Base-by-base conservation (phyloP, 2,797 vertebrate genomes). In the Garrulus glandarius region DNA sequence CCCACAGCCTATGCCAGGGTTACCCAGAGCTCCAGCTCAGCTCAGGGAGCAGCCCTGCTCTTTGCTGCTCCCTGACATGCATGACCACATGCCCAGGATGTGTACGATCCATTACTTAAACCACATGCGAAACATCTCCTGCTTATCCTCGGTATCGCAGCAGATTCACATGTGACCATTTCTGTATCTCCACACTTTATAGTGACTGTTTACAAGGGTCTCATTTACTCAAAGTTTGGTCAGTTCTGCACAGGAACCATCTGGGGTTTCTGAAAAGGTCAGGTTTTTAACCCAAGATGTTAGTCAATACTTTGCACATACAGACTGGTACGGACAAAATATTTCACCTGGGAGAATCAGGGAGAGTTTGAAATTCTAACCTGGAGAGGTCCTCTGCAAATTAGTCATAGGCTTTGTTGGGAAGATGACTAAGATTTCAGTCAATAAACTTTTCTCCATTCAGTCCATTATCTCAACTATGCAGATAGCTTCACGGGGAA, bases 1-100 rank as follows among this genome's bases (percentile, higher is more conserved):
- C n/a, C 9, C 5, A 8, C 0, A 1, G 15, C 29, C 22, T 43
- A 1, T 52, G 13, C 5, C 53, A 21, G 15, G 34, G 20, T 68
- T 34, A 47, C 47, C 34, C 19, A 36, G 32, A 55, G 30, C 21
- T 81, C 53, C 69, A 67, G 20, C 36, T 56, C 32, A 26, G 14
- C 32, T 55, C 37, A 72, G 34, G 21, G 22, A 64, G 11, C 8
- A 41, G n/a, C 26, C 11, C 41, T 55, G 32, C 10, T 79, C 34
- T 55, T 52, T 43, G n/a, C n/a, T 71, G 22, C 43, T 80, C 8
- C 15, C 11, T 39, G n/a, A 26, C 12, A 21, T 26, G 15, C 11
- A 18, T 3, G 13, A 24, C 7, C 30, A 7, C 43, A 41, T 19
- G 21, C 27, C 13, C 20, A n/a, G n/a, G 15, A 36, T 15, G 9